Percentiles rank a stretch among this genome's conserved stretches.
These are phyloP conservation scores for Meloidogyne hapla DNA, from an alignment of 1,140 invertebrate genomes.

Conservation along the genomic window DNA sequence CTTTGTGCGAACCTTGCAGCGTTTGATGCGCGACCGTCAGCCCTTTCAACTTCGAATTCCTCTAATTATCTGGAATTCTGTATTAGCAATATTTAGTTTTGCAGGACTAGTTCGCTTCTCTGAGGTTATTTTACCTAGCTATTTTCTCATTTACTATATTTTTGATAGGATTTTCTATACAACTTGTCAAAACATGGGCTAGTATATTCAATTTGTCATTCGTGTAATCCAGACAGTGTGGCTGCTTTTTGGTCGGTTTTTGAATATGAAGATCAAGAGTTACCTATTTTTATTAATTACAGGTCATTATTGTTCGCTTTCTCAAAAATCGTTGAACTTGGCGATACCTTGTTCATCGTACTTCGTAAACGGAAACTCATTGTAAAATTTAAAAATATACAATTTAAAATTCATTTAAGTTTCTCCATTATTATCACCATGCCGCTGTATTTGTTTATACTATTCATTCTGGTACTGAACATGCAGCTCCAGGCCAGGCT, in stretches of 20 bases:
- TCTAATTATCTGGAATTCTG: constrained; percentile 85
- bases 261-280: not conserved
- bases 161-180: constrained; percentile 55
- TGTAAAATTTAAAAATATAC: not conserved
- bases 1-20: constrained; percentile 68
- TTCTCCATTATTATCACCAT: constrained; percentile 69
- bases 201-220: constrained; percentile 57
- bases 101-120: constrained; percentile 72
- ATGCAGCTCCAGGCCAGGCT: constrained; percentile 90
- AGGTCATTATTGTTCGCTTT: constrained; percentile 53
- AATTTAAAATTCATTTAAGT: constrained; percentile 8
- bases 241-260: constrained; percentile 74
- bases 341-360: constrained; percentile 63
- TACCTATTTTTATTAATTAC: not conserved
- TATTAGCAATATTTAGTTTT: constrained; percentile 83
- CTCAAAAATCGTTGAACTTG: constrained; percentile 64
- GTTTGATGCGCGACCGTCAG: constrained; percentile 83
- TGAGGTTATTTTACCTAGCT: constrained; percentile 70
- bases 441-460: constrained; percentile 81
- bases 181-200: constrained; percentile 68
- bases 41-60: constrained; percentile 81
- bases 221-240: constrained; percentile 78
- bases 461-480: constrained; percentile 87
- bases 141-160: not conserved
- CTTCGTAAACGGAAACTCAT: constrained; percentile 61